Conservation (phyloP, 2,888 invertebrate species). For the Pilophorus perplexus region DNA sequence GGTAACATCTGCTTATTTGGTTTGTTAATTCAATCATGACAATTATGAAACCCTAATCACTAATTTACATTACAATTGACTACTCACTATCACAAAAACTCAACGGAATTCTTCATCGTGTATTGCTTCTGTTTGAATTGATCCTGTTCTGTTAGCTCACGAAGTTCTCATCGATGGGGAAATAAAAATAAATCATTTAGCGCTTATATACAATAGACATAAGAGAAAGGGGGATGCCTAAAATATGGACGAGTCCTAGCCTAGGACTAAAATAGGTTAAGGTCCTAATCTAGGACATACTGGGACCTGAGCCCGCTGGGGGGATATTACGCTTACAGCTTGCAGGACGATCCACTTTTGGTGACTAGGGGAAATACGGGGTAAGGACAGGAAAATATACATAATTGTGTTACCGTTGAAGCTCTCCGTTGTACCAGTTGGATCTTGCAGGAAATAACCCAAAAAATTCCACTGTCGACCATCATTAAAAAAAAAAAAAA, state of each 20-base stretch:
- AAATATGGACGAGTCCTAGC: constrained; percentile 15
- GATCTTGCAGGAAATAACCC: too few relatives aligned
- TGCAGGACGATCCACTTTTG: background rate
- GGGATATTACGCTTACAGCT: background rate
- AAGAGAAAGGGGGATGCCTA: background rate
- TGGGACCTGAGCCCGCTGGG: background rate
- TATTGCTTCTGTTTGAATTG: constrained; percentile 40
- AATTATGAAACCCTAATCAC: background rate
- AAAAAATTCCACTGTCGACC: too few relatives aligned
- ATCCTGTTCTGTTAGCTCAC: constrained; percentile 29
- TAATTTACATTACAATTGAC: constrained; percentile 36
- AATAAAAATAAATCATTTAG: constrained; percentile 15
- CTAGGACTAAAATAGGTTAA: constrained; percentile 14
- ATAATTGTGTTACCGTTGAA: background rate
- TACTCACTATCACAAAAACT: constrained; percentile 38
- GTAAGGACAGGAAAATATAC: background rate
- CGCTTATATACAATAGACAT: constrained; percentile 12
- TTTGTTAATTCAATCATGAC: constrained; percentile 12
- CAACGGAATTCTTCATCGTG: constrained; percentile 24
- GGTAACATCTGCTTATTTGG: constrained; percentile 35
- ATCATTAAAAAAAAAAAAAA: too few relatives aligned
- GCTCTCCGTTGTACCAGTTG: too few relatives aligned
- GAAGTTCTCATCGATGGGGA: background rate
- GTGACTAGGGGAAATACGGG: constrained; percentile 4
- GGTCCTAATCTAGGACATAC: too few relatives aligned